These are phyloP conservation scores for Acipenser ruthenus DNA, from an alignment of 2,797 vertebrate genomes.

Conservation along the genomic window DNA sequence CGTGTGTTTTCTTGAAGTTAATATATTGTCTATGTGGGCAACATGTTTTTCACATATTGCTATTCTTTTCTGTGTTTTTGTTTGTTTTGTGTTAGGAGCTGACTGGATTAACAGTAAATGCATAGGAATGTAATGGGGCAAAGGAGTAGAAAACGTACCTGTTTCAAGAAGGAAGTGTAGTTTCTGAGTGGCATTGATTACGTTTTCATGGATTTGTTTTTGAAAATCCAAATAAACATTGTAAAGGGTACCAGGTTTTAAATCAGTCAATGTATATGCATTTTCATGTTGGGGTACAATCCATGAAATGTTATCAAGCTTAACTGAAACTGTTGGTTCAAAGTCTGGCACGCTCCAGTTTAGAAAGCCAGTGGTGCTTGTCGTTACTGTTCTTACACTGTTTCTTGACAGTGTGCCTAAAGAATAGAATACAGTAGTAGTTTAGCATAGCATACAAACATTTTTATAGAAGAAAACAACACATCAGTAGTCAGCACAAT, in stretches of 20 bases:
- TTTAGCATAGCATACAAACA: no score
- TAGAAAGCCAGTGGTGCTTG: constrained; percentile 54
- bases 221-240: constrained; percentile 55
- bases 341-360: constrained; percentile 38
- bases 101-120: no score
- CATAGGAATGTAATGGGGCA: no score
- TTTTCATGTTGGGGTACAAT: constrained; percentile 26
- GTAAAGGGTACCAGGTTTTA: constrained; percentile 58
- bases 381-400: constrained; percentile 41
- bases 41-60: background rate
- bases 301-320: constrained; percentile 39
- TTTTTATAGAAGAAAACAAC: no score
- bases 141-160: constrained; percentile 47
- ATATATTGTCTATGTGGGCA: background rate
- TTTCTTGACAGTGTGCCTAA: constrained; percentile 43
- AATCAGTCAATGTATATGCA: constrained; percentile 49
- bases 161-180: constrained; percentile 63
- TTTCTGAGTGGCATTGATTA: constrained; percentile 59
- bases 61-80: no score
- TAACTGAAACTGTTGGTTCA: constrained; percentile 45
- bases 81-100: no score
- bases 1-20: background rate
- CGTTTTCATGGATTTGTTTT: constrained; percentile 39
- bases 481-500: no score
- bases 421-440: background rate